Percentiles rank a stretch among this genome's conserved stretches.
Evolutionary conservation across 2,797 vertebrate genomes (phyloP).

Genomic region (Valencia hispanica): DNA sequence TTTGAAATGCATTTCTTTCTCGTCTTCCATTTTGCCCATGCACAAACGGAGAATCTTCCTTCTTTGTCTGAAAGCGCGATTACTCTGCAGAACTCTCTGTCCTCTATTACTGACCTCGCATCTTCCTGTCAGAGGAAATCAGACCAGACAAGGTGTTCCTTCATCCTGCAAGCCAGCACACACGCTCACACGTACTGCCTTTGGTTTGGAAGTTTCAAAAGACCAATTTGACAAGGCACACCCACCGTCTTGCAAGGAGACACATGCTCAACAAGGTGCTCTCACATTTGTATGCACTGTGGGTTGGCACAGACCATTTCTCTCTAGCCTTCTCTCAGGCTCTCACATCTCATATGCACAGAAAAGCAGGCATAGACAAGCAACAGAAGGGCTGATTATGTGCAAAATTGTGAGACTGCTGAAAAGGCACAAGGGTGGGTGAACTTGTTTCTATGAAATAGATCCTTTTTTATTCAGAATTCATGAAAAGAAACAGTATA

Average conservation of each 20-base stretch:
- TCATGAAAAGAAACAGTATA: constrained; percentile 81
- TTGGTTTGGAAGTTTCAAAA: constrained; percentile 56
- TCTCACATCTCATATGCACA: constrained; percentile 19
- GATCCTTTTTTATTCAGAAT: constrained; percentile 78
- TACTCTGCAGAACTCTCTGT: constrained; percentile 62
- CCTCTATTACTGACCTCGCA: constrained; percentile 69
- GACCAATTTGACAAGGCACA: constrained; percentile 65
- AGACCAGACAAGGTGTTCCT: constrained; percentile 66
- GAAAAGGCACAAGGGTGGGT: constrained; percentile 46
- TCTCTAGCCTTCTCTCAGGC: constrained; percentile 29
- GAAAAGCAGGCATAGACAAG: constrained; percentile 11
- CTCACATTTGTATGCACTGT: constrained; percentile 59
- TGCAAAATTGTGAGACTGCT: constrained; percentile 34
- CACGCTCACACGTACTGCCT: constrained; percentile 8
- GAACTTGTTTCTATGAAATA: constrained; percentile 75
- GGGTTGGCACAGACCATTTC: constrained; percentile 37
- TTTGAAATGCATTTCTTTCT: constrained; percentile 43
- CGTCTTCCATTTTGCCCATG: constrained; percentile 3
- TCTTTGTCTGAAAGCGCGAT: constrained; percentile 53
- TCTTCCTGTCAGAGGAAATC: constrained; percentile 48
- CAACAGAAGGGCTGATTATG: constrained; percentile 55
- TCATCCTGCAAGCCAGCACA: constrained; percentile 39
- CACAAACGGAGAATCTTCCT: constrained; percentile 52
- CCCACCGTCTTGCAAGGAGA: constrained; percentile 55
- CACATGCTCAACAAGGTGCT: constrained; percentile 45